Conservation (phyloP, 2,888 invertebrate species). For the Tenthredo notha region DNA sequence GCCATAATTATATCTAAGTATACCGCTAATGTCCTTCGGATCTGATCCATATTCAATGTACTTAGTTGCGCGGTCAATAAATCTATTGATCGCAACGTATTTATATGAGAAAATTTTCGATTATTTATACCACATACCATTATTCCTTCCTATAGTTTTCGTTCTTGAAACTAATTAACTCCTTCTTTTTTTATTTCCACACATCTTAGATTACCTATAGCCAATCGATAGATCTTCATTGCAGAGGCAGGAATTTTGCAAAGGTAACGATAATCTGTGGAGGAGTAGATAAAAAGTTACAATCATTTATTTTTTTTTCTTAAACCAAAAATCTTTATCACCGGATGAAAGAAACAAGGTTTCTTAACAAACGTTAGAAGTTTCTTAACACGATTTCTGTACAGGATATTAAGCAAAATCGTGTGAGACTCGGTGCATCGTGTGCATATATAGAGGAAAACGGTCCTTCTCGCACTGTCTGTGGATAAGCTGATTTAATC, state of each 20-base stretch:
- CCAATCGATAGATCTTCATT: too few relatives aligned
- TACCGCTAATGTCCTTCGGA: conserved; percentile 73
- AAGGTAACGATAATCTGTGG: too few relatives aligned
- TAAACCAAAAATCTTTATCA: too few relatives aligned
- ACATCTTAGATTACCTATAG: too few relatives aligned
- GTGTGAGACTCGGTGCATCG: background rate
- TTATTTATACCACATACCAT: background rate
- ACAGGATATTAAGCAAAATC: background rate
- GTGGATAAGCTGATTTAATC: conserved; percentile 8
- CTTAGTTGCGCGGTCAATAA: conserved; percentile 76
- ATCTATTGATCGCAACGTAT: conserved; percentile 69
- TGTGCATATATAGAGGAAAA: background rate
- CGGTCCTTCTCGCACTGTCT: background rate
- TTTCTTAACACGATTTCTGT: background rate
- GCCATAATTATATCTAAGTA: conserved; percentile 65
- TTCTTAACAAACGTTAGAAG: too few relatives aligned
- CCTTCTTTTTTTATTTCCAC: background rate
- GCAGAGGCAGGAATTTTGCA: too few relatives aligned
- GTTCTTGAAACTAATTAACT: background rate
- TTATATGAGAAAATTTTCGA: conserved; percentile 9
- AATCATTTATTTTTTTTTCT: too few relatives aligned
- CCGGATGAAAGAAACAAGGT: too few relatives aligned
- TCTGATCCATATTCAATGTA: conserved; percentile 75
- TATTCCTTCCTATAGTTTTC: background rate
- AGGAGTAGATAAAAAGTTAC: background rate